Conservation (phyloP, 2,888 invertebrate species). For the Podabrus alpinus region DNA sequence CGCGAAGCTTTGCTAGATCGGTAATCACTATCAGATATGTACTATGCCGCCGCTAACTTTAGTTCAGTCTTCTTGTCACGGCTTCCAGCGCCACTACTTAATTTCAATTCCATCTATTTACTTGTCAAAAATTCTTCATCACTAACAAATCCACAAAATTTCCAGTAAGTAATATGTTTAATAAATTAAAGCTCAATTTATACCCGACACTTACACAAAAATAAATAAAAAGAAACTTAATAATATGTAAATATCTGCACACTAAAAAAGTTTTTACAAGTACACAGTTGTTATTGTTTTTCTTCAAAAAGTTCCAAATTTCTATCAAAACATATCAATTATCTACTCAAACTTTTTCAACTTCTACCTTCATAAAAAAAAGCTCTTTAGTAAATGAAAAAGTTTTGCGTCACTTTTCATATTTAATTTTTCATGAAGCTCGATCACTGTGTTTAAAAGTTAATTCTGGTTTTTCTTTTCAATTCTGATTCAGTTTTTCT, state of each 20-base stretch:
- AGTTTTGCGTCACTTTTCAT: neutral
- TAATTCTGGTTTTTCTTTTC: neutral
- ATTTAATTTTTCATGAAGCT: neutral
- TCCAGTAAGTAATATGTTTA: constrained; percentile 14
- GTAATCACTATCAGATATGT: constrained; percentile 53
- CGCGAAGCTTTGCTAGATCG: constrained; percentile 52
- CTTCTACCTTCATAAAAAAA: neutral
- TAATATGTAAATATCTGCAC: neutral
- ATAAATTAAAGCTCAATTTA: neutral
- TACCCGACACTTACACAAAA: neutral
- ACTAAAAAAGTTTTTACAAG: neutral
- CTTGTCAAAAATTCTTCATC: constrained; percentile 14
- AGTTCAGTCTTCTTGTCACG: constrained; percentile 43
- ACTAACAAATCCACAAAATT: constrained; percentile 3
- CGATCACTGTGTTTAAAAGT: neutral
- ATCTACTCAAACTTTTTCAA: neutral
- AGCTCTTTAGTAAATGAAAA: neutral
- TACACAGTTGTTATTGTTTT: neutral
- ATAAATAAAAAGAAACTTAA: neutral
- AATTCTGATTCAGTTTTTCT: neutral
- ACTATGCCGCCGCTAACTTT: constrained; percentile 48
- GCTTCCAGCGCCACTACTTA: constrained; percentile 18
- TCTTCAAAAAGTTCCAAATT: neutral
- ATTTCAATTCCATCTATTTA: constrained; percentile 13
- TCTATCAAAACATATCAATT: neutral